phyloP scores from a whole-genome alignment of 2,113 vertebrate species.

The Arvicanthis niloticus region DNA sequence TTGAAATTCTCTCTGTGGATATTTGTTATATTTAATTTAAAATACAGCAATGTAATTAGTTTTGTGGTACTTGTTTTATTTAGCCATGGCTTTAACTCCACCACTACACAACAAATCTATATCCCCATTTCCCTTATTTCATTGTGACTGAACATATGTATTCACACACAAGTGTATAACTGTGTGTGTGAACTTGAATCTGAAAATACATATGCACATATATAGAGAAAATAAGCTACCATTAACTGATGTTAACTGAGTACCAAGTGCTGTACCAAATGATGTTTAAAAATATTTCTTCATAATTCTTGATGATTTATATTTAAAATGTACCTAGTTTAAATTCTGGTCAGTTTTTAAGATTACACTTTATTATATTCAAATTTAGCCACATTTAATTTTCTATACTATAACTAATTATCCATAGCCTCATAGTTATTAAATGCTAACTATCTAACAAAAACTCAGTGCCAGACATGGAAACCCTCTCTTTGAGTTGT shows the following conservation, averaged over 20 bases:
- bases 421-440: not conserved
- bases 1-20: too few relatives aligned
- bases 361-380: not conserved
- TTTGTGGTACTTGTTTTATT: too few relatives aligned
- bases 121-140: too few relatives aligned
- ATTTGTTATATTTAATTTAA: too few relatives aligned
- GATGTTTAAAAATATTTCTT: not conserved
- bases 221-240: too few relatives aligned
- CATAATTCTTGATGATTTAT: not conserved
- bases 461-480: not conserved
- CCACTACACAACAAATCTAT: too few relatives aligned
- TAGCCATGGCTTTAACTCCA: too few relatives aligned
- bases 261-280: not conserved
- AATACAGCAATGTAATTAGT: too few relatives aligned
- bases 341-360: not conserved
- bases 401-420: not conserved
- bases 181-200: too few relatives aligned
- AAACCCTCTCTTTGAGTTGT: not conserved
- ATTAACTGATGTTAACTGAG: not conserved
- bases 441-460: not conserved
- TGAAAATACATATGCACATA: too few relatives aligned
- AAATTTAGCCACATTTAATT: not conserved
- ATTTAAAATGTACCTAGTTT: not conserved
- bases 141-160: too few relatives aligned
- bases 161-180: too few relatives aligned